Conservation (phyloP, 2,888 invertebrate species). For the Abscondita cerata region DNA sequence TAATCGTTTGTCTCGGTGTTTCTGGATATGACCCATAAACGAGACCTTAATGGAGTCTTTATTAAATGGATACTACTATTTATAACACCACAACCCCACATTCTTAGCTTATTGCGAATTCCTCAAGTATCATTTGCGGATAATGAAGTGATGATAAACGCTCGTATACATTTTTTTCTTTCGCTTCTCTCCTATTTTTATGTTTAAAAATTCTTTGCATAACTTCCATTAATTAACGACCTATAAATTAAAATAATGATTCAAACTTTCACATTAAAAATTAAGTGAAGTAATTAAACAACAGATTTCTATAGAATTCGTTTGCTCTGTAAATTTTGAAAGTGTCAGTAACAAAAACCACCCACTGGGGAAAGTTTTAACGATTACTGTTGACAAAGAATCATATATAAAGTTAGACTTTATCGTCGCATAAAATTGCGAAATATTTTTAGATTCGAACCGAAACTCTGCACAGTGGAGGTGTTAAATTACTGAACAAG, state of each 20-base stretch:
- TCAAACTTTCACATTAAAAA: constrained; percentile 15
- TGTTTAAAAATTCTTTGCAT: constrained; percentile 4
- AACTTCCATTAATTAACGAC: constrained; percentile 10
- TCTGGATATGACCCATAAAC: constrained; percentile 35
- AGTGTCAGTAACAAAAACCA: constrained; percentile 21
- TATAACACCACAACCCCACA: constrained; percentile 54
- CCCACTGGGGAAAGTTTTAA: constrained; percentile 18
- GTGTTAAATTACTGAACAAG: constrained; percentile 31
- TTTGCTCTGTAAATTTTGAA: constrained; percentile 14
- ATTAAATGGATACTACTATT: constrained; percentile 59
- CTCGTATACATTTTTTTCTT: constrained; percentile 28
- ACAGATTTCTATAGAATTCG: constrained; percentile 21
- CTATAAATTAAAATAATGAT: constrained; percentile 10
- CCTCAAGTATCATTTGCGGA: constrained; percentile 56
- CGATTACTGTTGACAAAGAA: not conserved
- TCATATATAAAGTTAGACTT: not conserved
- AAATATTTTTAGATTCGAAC: constrained; percentile 8
- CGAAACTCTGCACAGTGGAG: constrained; percentile 12
- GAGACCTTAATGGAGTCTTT: constrained; percentile 37
- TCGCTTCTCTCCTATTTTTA: constrained; percentile 3
- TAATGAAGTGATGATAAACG: constrained; percentile 54
- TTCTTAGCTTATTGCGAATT: constrained; percentile 61
- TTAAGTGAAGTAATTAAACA: constrained; percentile 20
- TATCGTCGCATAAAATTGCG: not conserved
- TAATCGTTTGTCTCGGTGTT: constrained; percentile 27